Evolutionary conservation across 2,888 invertebrate species (phyloP).

Genomic region (Ectemnius cavifrons): DNA sequence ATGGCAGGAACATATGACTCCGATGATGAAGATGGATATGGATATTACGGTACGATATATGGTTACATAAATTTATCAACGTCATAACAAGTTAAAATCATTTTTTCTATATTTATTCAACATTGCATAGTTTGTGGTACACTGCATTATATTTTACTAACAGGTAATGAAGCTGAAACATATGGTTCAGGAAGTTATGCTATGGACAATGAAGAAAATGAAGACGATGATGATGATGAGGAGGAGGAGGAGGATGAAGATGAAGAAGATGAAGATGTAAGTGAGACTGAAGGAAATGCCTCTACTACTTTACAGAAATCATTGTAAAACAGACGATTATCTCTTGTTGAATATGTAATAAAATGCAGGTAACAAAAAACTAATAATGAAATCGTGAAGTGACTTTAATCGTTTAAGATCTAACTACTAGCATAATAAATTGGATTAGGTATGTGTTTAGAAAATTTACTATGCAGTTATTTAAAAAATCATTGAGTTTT

Average conservation of each 20-base stretch:
- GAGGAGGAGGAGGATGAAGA: slow-evolving; percentile 78
- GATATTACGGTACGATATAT: slow-evolving; percentile 75
- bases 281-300: slow-evolving; percentile 37
- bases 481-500: too few relatives aligned
- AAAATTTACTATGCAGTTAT: too few relatives aligned
- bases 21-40: slow-evolving; percentile 83
- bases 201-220: slow-evolving; percentile 71
- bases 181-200: slow-evolving; percentile 54
- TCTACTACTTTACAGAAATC: slow-evolving; percentile 22
- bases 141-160: neutral
- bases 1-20: slow-evolving; percentile 82
- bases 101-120: neutral
- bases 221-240: slow-evolving; percentile 78
- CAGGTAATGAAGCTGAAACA: slow-evolving; percentile 64
- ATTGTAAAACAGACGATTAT: slow-evolving; percentile 14
- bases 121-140: slow-evolving; percentile 1
- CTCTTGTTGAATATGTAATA: neutral
- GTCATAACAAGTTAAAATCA: neutral
- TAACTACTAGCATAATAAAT: too few relatives aligned
- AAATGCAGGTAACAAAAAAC: neutral
- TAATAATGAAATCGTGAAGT: too few relatives aligned
- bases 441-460: too few relatives aligned
- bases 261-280: slow-evolving; percentile 43
- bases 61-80: slow-evolving; percentile 6
- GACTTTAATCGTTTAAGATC: too few relatives aligned